Evolutionary conservation across 2,888 invertebrate species (phyloP), one percentile per base, ranked within the genome.

Genomic region (Patella depressa): DNA sequence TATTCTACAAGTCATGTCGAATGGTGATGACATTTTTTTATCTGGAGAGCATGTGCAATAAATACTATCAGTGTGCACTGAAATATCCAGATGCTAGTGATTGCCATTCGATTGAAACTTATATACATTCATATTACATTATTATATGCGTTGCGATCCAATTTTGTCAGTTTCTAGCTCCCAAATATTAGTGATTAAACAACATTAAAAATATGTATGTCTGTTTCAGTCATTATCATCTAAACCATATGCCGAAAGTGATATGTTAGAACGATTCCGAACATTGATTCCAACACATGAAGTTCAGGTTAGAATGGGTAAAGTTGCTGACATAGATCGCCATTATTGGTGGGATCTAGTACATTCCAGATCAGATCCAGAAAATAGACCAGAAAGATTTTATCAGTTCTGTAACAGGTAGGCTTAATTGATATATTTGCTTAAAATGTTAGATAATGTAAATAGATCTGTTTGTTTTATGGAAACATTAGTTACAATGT

Each of bases 331-430:
- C 90, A 91, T 91, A 72, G 92, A 92, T 77, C 96, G 97, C 95
- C 98, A 98, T 93, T 98, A 97, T 94, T 94, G 98, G 81, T 98
- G 98, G 98, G 98, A 98, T 93, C 94, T 98, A 83, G 97, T 98
- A 87, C 98, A 98, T 92, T 93, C 98, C 88, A 94, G 97, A 89
- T 97, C 96, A 91, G 98, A 98, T 92, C 93, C 97, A 85, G 97
- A 98, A 91, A 94, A 97, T 81, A 95, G 98, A 86, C 97, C 97
- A 11, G 98, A 98, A 93, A 98, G 98, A 93, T 96, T 98, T 85
- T 98, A 98, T 92, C 97, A 98, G 86, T 94, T 98, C 80, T 98
- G 98, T 74, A 98, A 98, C 93, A 96, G 96, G 96, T 96, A 92
- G 85, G 89, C 70, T 5, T 72, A 15, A 72, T 45, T 29, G 2